Conservation (phyloP, 2,113 vertebrate genomes). For the Caracal caracal region DNA sequence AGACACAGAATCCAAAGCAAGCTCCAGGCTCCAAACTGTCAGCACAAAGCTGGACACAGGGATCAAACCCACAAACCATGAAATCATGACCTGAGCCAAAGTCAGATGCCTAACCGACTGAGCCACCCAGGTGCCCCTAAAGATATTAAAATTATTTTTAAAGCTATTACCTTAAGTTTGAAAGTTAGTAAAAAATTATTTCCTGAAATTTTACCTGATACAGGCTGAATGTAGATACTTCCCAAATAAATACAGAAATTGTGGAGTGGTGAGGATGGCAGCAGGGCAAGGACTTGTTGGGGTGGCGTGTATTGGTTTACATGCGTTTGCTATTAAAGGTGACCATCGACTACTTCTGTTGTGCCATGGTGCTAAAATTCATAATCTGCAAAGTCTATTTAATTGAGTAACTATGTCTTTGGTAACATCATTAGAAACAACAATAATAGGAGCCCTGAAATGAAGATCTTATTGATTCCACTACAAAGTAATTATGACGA, state of each 20-base stretch:
- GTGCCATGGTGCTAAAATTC: neutral
- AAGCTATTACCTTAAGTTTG: neutral
- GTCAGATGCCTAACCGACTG: too few relatives aligned
- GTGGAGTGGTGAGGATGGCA: fast-evolving
- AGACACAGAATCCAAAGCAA: too few relatives aligned
- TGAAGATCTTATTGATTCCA: neutral
- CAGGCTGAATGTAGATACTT: neutral
- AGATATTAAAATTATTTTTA: constrained; percentile 13
- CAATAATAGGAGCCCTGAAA: neutral
- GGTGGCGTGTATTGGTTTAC: neutral
- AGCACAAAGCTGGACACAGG: too few relatives aligned
- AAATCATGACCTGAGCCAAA: too few relatives aligned
- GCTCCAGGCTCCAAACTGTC: too few relatives aligned
- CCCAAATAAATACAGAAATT: neutral
- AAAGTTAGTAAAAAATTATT: neutral
- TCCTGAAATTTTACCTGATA: neutral
- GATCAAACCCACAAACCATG: too few relatives aligned
- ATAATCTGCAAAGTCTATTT: neutral
- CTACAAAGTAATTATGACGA: neutral
- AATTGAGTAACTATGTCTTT: neutral
- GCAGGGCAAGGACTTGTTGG: neutral
- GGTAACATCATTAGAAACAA: neutral
- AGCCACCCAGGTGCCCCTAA: too few relatives aligned
- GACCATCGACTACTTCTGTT: neutral
- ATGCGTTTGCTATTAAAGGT: neutral